Evolutionary conservation across 30 jellyfish, hydroid and myxozoan species (phyloP).

Genomic region (Turritopsis dohrnii): DNA sequence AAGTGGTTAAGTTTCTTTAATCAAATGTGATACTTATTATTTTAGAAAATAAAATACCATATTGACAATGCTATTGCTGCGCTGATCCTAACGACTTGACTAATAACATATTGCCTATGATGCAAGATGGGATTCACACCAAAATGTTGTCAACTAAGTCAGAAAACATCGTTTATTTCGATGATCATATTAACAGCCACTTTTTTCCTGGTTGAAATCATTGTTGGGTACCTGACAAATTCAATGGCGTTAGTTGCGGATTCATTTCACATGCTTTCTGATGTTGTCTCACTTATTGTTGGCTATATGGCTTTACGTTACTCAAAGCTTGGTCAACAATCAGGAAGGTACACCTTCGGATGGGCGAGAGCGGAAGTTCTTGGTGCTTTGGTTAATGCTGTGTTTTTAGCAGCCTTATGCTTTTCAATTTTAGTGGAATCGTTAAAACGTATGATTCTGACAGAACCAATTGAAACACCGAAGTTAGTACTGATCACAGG

Average conservation of each 20-base stretch:
- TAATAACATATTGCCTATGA: not conserved
- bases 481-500: conserved; percentile 72
- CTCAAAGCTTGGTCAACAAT: conserved; percentile 66
- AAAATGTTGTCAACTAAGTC: conserved; percentile 60
- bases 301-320: conserved; percentile 87
- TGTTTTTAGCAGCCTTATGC: conserved; percentile 93
- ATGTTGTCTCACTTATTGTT: conserved; percentile 86
- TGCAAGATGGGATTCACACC: not conserved
- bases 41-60: no score
- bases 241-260: conserved; percentile 99
- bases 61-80: not conserved
- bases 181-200: conserved; percentile 83
- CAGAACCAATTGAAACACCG: conserved; percentile 76
- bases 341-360: conserved; percentile 94
- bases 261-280: conserved; percentile 97
- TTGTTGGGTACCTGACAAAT: conserved; percentile 91
- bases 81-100: not conserved
- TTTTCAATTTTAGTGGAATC: conserved; percentile 83
- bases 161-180: conserved; percentile 81
- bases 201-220: conserved; percentile 81
- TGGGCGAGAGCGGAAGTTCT: conserved; percentile 95
- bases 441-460: conserved; percentile 66
- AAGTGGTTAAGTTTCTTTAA: no score
- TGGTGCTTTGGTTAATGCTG: conserved; percentile 97
- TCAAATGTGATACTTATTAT: no score